A percentile compares a stretch with the other conserved stretches of the same genome.
phyloP scores from a whole-genome alignment of 2,113 vertebrate species.

The Sakesphorus luctuosus region DNA sequence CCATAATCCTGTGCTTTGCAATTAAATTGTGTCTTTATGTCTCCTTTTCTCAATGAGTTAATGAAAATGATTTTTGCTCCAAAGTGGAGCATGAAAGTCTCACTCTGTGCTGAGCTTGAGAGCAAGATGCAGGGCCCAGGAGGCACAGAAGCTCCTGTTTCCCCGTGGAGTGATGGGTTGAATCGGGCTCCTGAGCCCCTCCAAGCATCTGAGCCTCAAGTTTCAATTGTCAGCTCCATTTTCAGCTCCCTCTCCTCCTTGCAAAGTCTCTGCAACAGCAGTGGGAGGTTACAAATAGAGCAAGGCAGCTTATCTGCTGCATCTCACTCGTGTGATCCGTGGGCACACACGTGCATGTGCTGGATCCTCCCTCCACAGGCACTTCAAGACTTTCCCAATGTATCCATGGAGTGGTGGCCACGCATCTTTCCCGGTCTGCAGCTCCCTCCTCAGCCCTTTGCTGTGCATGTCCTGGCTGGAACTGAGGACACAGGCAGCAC shows the following conservation, averaged over 20 bases:
- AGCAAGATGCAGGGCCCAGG: not conserved
- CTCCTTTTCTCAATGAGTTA: not conserved
- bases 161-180: not conserved
- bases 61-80: not conserved
- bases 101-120: not conserved
- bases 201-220: not conserved
- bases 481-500: not conserved
- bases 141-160: not conserved
- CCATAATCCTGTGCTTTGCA: not conserved
- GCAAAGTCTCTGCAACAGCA: slow-evolving; percentile 20
- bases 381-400: not conserved
- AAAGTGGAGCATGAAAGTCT: not conserved
- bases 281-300: slow-evolving; percentile 32
- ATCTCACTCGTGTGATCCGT: not conserved
- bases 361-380: not conserved
- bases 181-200: not conserved
- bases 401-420: not conserved
- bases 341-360: not conserved
- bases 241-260: not conserved
- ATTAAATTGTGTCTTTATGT: not conserved
- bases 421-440: not conserved
- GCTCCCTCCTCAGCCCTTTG: slow-evolving; percentile 47
- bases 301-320: slow-evolving; percentile 35
- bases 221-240: slow-evolving; percentile 5
- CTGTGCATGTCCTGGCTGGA: not conserved